A percentile compares a stretch with the other conserved stretches of the same genome.
Conservation (phyloP, 2,113 vertebrate genomes). For the Stegostoma tigrinum region DNA sequence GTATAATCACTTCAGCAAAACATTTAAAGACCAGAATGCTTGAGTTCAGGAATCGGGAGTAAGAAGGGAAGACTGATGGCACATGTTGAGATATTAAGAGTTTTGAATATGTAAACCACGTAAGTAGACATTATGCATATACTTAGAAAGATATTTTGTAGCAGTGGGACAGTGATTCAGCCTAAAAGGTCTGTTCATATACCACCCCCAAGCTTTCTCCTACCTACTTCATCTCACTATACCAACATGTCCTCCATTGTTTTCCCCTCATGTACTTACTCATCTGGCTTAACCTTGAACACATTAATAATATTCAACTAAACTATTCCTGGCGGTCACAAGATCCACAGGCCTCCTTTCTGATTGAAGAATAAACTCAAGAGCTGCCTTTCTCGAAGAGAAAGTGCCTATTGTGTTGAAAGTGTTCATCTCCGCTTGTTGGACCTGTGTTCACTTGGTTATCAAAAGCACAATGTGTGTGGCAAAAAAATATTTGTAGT, state of each 20-base stretch:
- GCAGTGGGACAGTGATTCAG: neutral
- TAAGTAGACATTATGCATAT: neutral
- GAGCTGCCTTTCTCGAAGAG: neutral
- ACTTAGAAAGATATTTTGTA: neutral
- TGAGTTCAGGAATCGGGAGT: neutral
- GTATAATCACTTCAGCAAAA: neutral
- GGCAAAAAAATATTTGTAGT: neutral
- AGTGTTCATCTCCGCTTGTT: neutral
- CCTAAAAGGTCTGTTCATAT: neutral
- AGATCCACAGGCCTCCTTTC: neutral
- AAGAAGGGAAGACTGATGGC: neutral
- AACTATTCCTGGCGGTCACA: neutral
- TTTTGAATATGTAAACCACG: neutral
- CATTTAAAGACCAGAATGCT: neutral
- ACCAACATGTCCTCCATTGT: neutral
- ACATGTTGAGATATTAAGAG: neutral
- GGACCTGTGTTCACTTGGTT: neutral
- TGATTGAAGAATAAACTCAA: neutral
- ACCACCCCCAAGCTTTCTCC: neutral
- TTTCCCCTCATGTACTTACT: neutral
- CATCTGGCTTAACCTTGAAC: neutral
- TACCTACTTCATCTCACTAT: neutral
- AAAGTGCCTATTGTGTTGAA: neutral
- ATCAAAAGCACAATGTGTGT: neutral
- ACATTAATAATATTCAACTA: neutral